These are phyloP conservation scores for Orthonyx spaldingii DNA, from an alignment of 2,113 vertebrate species.

Conservation along the genomic window DNA sequence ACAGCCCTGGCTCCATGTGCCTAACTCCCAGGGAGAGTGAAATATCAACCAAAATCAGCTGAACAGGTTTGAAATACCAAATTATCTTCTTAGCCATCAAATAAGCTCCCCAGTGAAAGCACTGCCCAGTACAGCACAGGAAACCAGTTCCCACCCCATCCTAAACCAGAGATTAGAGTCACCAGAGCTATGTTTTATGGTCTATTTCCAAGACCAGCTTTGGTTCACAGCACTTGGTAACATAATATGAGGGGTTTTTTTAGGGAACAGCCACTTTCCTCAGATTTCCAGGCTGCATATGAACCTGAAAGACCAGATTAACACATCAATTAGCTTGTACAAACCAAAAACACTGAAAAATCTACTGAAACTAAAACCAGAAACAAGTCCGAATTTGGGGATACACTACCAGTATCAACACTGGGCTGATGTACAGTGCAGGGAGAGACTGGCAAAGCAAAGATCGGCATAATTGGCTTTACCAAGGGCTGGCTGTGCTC, in stretches of 20 bases:
- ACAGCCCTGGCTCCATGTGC: background rate
- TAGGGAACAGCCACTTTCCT: background rate
- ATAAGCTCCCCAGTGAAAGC: background rate
- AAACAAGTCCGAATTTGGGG: background rate
- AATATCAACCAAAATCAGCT: background rate
- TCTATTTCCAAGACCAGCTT: background rate
- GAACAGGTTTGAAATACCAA: background rate
- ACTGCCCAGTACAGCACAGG: background rate
- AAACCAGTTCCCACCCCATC: background rate
- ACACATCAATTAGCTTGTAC: background rate
- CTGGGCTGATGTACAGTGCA: background rate
- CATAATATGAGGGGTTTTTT: background rate
- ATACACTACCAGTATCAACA: rapidly evolving
- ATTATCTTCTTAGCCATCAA: background rate
- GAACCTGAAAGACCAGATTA: background rate
- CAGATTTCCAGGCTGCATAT: background rate
- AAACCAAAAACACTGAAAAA: background rate
- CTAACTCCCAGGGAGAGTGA: background rate
- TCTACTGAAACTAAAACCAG: background rate
- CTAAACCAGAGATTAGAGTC: background rate
- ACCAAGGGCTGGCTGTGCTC: background rate
- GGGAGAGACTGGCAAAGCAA: background rate
- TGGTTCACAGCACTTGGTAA: background rate
- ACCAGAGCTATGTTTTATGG: background rate
- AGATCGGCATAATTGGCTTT: background rate